These are phyloP conservation scores for Stigmatopora argus DNA, from an alignment of 2,113 vertebrate species.

Conservation along the genomic window DNA sequence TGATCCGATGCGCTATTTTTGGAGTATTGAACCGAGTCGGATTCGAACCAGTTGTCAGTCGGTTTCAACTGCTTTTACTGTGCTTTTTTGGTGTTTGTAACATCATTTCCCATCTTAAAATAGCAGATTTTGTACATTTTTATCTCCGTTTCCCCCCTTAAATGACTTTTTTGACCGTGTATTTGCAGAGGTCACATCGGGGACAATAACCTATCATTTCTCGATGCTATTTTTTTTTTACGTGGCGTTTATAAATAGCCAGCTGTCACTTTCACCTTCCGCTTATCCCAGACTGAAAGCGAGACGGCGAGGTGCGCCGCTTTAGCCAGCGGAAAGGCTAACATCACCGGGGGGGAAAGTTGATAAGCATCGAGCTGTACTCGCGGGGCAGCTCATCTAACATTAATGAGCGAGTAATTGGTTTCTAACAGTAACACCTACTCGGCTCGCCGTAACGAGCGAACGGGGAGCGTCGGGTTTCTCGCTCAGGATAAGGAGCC, in stretches of 20 bases:
- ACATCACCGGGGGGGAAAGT: constrained; percentile 41
- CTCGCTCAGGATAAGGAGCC: constrained; percentile 53
- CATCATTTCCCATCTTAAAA: too few relatives aligned
- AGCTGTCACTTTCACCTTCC: constrained; percentile 65
- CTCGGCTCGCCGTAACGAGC: constrained; percentile 74
- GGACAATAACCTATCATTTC: constrained; percentile 62
- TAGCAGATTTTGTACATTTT: too few relatives aligned
- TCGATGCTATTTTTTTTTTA: constrained; percentile 43
- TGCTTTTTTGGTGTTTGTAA: too few relatives aligned
- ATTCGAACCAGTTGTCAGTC: too few relatives aligned
- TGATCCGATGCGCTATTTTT: too few relatives aligned
- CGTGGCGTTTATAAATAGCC: constrained; percentile 45
- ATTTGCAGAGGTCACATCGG: constrained; percentile 62
- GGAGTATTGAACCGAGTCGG: too few relatives aligned
- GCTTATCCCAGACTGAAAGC: constrained; percentile 45
- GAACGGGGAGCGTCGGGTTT: constrained; percentile 61
- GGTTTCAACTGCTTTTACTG: too few relatives aligned
- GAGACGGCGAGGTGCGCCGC: constrained; percentile 32
- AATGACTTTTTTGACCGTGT: too few relatives aligned
- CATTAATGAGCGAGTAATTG: constrained; percentile 79
- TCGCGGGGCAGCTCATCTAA: constrained; percentile 72
- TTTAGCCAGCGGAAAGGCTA: constrained; percentile 51
- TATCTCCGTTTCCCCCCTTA: too few relatives aligned
- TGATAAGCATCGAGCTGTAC: constrained; percentile 66
- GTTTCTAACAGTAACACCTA: constrained; percentile 79